Conservation (phyloP, 2,113 vertebrate species). For the Haemorhous mexicanus region DNA sequence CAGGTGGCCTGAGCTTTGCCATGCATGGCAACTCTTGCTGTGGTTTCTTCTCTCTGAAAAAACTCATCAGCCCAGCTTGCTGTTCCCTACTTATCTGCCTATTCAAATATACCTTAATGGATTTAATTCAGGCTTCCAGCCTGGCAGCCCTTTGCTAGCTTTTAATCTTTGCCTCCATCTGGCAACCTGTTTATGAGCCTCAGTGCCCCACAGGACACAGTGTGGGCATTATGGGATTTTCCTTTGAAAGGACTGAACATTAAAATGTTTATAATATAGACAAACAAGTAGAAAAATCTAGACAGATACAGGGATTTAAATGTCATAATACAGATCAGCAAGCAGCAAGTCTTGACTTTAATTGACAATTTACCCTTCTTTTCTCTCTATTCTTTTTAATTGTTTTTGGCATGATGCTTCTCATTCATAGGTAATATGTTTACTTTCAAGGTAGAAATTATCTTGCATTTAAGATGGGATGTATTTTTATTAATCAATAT, state of each 20-base stretch:
- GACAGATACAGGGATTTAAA: background rate
- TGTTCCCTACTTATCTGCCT: slow-evolving; percentile 39
- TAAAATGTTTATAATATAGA: background rate
- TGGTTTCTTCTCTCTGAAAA: slow-evolving; percentile 45
- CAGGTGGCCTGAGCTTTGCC: slow-evolving; percentile 51
- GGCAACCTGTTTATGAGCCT: slow-evolving; percentile 2
- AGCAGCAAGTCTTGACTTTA: background rate
- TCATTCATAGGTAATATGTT: background rate
- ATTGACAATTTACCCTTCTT: background rate
- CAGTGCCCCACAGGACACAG: background rate
- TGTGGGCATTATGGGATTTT: background rate
- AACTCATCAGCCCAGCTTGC: slow-evolving; percentile 8
- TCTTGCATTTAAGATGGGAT: background rate
- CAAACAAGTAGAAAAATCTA: background rate
- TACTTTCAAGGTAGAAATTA: background rate
- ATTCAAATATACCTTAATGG: slow-evolving; percentile 48
- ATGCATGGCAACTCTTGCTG: background rate
- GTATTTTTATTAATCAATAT: background rate
- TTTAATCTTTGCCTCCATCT: slow-evolving; percentile 39
- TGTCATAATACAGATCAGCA: background rate
- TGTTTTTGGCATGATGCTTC: background rate
- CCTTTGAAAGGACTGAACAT: background rate
- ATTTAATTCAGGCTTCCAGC: slow-evolving; percentile 44
- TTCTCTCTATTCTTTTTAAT: background rate
- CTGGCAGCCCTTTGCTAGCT: slow-evolving; percentile 8